Percentiles rank a stretch among this genome's conserved stretches.
These are phyloP conservation scores for Callosobruchus maculatus DNA, from an alignment of 2,888 invertebrate genomes.

Conservation along the genomic window DNA sequence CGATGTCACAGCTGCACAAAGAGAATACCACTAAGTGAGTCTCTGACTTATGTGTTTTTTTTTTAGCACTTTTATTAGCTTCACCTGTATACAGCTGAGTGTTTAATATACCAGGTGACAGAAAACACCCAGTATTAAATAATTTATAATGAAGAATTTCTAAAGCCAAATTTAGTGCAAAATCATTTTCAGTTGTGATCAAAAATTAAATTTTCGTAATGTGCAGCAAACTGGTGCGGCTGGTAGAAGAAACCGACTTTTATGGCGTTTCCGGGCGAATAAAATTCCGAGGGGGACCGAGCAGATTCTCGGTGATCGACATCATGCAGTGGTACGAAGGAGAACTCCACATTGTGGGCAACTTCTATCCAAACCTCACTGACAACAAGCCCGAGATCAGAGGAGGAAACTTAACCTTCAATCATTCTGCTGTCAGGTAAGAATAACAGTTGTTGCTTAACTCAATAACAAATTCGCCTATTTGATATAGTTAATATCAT, in stretches of 20 bases:
- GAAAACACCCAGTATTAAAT: too few relatives aligned
- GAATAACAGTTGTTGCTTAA: background rate
- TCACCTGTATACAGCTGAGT: too few relatives aligned
- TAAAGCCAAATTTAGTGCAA: too few relatives aligned
- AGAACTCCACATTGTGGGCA: slow-evolving; percentile 53
- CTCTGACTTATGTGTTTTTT: background rate
- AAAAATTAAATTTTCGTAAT: too few relatives aligned
- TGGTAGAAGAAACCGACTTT: slow-evolving; percentile 66
- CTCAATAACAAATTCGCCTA: too few relatives aligned
- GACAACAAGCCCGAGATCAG: slow-evolving; percentile 49
- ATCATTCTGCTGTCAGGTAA: slow-evolving; percentile 51
- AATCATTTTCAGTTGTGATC: too few relatives aligned
- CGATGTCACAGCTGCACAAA: slow-evolving; percentile 55
- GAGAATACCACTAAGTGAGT: slow-evolving; percentile 52
- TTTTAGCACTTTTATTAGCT: too few relatives aligned
- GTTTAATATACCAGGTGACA: too few relatives aligned
- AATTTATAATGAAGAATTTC: too few relatives aligned
- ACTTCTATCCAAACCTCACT: slow-evolving; percentile 55
- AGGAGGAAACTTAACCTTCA: slow-evolving; percentile 55
- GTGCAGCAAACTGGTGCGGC: slow-evolving; percentile 57
- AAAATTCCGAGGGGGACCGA: slow-evolving; percentile 65
- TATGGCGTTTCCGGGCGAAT: slow-evolving; percentile 72
- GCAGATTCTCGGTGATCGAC: slow-evolving; percentile 60
- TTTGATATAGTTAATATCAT: too few relatives aligned
- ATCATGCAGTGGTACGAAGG: slow-evolving; percentile 59